These are phyloP conservation scores for Eciton burchellii DNA, from an alignment of 1,140 invertebrate species.

Conservation along the genomic window DNA sequence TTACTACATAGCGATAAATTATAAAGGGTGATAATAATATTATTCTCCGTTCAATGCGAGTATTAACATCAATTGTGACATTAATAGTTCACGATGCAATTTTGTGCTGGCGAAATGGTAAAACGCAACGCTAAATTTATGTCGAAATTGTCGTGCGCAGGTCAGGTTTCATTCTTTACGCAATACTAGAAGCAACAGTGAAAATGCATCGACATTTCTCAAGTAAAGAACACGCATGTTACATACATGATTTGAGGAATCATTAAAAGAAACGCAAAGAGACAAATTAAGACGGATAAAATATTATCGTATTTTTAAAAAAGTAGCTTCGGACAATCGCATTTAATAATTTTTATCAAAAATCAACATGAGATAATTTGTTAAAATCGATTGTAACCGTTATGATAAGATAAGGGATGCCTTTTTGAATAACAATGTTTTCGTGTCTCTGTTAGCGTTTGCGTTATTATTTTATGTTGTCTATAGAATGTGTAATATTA, in stretches of 20 bases:
- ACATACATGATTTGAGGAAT: not conserved
- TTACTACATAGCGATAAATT: not conserved
- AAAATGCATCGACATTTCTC: conserved; percentile 57
- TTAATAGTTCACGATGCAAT: not conserved
- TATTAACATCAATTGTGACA: not conserved
- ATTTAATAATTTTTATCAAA: conserved; percentile 19
- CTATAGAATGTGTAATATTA: not conserved
- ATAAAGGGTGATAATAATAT: not conserved
- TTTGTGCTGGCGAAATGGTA: conserved; percentile 34
- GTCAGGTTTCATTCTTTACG: conserved; percentile 49
- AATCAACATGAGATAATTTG: conserved; percentile 16
- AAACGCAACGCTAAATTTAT: conserved; percentile 55
- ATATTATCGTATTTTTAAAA: not conserved
- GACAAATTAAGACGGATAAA: not conserved
- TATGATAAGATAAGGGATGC: too few relatives aligned
- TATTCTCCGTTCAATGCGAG: not conserved
- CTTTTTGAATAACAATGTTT: too few relatives aligned
- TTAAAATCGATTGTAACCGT: too few relatives aligned
- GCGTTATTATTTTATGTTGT: too few relatives aligned
- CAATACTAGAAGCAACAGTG: conserved; percentile 50
- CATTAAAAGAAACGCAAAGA: not conserved
- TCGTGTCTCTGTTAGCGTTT: too few relatives aligned
- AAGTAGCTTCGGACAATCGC: not conserved
- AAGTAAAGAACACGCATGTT: not conserved
- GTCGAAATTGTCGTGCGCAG: conserved; percentile 53